Base-by-base conservation (phyloP, 2,797 vertebrate species). In the Tympanoctomys barrerae region DNA sequence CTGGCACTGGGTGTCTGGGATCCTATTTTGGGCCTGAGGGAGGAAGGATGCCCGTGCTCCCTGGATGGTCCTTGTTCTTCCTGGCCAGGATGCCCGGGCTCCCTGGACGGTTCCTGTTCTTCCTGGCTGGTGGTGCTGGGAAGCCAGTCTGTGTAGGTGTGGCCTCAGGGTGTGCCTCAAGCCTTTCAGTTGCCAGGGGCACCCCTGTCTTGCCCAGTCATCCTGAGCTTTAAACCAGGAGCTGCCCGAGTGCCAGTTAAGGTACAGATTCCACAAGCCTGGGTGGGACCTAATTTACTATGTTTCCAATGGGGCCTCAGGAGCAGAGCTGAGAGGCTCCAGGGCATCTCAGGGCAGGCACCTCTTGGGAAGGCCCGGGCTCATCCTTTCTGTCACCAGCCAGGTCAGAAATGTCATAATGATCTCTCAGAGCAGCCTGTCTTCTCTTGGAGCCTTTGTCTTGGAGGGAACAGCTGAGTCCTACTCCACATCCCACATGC, bases 21-120 rank as follows among this genome's bases (percentile, higher is more conserved):
- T 97, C 91, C 97, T 77, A 11, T 98, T 98, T 98, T 88, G 83
- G 91, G 94, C 86, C 92, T 64, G 68, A 80, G 94, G 80, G 71
- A 54, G 24, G 92, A 87, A 87, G 73, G 89, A 39, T 83, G 81
- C 79, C 54, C 5, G 71, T 79, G 86, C 64, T 52, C 42, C 39
- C 39, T 26, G 73, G 10, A 9, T 36, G 80, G 59, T 77, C 0
- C 1, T 8, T 8, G 13, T 21, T 78, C n/a, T 64, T 57, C 61
- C 52, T 66, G 54, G 7, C 22, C 64, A 87, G 73, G 89, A 39
- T 83, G 81, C 79, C 49, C 4, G 71, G 82, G 86, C 64, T 52
- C 52, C 39, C 39, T 31, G 73, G 10, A 9, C 28, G 80, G 59
- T 71, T 0, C 1, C 59, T 61, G 59, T 31, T 82, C 31, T 62